Evolutionary conservation across 2,113 vertebrate genomes (phyloP).

Genomic region (Brachirus orientalis): DNA sequence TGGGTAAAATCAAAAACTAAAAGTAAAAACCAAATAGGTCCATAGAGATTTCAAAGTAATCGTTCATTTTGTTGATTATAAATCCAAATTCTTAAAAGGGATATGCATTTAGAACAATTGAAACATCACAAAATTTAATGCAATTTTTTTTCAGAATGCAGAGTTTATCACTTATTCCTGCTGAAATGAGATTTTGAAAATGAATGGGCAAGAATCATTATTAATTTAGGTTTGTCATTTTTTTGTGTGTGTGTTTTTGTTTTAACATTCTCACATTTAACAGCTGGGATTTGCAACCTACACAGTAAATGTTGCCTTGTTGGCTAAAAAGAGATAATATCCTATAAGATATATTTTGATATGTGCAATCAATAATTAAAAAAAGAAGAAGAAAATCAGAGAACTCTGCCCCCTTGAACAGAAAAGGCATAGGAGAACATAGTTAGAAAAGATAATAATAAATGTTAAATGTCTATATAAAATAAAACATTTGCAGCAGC

Average conservation of each 20-base stretch:
- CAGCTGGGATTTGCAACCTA: background rate
- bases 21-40: conserved; percentile 34
- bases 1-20: background rate
- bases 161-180: too few species aligned
- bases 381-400: conserved; percentile 20
- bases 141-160: too few species aligned
- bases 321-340: conserved; percentile 26
- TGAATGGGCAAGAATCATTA: too few species aligned
- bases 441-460: conserved; percentile 51
- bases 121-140: background rate
- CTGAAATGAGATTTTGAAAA: too few species aligned
- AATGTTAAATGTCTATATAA: conserved; percentile 61
- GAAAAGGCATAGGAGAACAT: conserved; percentile 18
- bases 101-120: background rate
- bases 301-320: conserved; percentile 18
- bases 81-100: conserved; percentile 32
- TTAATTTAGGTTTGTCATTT: too few species aligned
- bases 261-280: conserved; percentile 4
- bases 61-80: conserved; percentile 14
- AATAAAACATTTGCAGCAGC: conserved; percentile 74
- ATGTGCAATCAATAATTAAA: conserved; percentile 28
- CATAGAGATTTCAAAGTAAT: conserved; percentile 25
- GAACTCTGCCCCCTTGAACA: conserved; percentile 11
- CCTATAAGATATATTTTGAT: conserved; percentile 6
- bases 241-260: too few species aligned